phyloP scores from a whole-genome alignment of 2,888 invertebrate species.

The Colletes collaris region DNA sequence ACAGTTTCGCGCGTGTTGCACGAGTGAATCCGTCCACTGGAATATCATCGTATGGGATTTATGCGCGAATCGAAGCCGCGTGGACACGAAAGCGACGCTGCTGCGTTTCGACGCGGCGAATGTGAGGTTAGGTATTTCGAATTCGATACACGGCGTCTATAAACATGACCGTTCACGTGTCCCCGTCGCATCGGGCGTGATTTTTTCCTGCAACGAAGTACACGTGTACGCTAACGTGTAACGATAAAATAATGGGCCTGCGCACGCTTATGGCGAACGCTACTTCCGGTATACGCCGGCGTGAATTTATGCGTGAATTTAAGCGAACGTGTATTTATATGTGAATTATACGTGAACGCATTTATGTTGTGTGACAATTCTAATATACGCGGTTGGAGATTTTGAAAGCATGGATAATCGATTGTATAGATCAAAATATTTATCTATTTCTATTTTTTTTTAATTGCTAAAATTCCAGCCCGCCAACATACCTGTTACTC shows the following conservation, averaged over 20 bases:
- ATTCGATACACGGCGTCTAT: background rate
- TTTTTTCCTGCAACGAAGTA: background rate
- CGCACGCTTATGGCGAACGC: background rate
- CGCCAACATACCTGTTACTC: no score
- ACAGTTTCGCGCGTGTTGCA: background rate
- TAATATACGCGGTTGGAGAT: no score
- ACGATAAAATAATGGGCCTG: background rate
- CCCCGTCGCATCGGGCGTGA: background rate
- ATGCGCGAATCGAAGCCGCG: background rate
- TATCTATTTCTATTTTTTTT: no score
- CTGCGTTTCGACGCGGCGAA: background rate
- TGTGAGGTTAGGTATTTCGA: slow-evolving; percentile 1
- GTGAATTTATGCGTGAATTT: background rate
- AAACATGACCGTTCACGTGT: slow-evolving; percentile 17
- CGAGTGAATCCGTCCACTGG: background rate
- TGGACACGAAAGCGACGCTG: no score
- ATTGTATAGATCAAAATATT: no score
- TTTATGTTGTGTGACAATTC: no score
- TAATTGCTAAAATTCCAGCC: no score
- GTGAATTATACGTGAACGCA: no score
- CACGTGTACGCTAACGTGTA: slow-evolving; percentile 5
- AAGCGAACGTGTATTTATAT: no score
- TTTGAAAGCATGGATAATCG: no score
- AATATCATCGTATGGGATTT: background rate
- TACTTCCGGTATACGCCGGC: background rate